phyloP scores from a whole-genome alignment of 2,797 vertebrate genomes.

The Anguilla marmorata region DNA sequence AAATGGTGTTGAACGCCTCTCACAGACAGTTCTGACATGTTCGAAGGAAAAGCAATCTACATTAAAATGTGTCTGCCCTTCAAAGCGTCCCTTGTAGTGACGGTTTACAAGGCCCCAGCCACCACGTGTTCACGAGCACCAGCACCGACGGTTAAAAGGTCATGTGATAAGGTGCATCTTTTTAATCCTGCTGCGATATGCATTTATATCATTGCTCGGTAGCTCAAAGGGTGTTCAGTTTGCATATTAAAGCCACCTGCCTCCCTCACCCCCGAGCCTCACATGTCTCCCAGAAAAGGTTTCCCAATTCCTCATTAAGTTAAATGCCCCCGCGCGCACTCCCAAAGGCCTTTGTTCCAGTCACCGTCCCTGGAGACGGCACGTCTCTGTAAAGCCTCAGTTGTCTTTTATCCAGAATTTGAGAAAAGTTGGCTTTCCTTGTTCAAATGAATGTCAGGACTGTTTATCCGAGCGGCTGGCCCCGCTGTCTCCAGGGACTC shows the following conservation, averaged over 20 bases:
- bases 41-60: slow-evolving; percentile 43
- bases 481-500: not conserved
- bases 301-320: slow-evolving; percentile 26
- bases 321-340: slow-evolving; percentile 11
- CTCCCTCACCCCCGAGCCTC: not conserved
- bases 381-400: slow-evolving; percentile 1
- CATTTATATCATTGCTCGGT: slow-evolving; percentile 7
- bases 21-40: slow-evolving; percentile 27
- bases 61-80: slow-evolving; percentile 45
- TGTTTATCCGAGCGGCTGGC: slow-evolving; percentile 8
- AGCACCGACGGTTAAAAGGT: slow-evolving; percentile 38
- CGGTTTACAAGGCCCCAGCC: slow-evolving; percentile 36
- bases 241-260: slow-evolving; percentile 39
- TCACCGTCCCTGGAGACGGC: not conserved
- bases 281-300: slow-evolving; percentile 23
- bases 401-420: not conserved
- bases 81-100: slow-evolving; percentile 40
- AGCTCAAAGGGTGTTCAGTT: slow-evolving; percentile 9
- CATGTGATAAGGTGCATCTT: slow-evolving; percentile 43
- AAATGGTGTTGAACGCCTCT: slow-evolving; percentile 41
- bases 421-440: slow-evolving; percentile 7
- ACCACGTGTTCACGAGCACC: slow-evolving; percentile 32
- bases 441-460: not conserved
- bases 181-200: slow-evolving; percentile 33
- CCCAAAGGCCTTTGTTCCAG: slow-evolving; percentile 11